Base-by-base conservation (phyloP, 1,140 invertebrate species). In the Ceratina japonica region DNA sequence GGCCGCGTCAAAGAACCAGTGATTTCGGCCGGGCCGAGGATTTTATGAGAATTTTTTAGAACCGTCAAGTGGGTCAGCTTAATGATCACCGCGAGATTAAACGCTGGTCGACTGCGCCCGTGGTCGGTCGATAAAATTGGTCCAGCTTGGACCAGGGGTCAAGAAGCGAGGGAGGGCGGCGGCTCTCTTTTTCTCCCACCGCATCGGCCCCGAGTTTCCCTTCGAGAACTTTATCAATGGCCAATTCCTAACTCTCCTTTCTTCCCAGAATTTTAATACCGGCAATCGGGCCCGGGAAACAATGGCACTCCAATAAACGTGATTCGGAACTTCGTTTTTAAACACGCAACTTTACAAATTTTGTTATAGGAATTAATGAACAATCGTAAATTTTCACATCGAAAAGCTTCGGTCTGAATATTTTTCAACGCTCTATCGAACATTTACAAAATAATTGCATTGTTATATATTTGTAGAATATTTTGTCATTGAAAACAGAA, bases 181-280 rank as follows among this genome's bases (percentile, higher is more conserved):
- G 20, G 51, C 54, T 65, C 63, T 75, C 54, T 27, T 74, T 61
- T 49, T 22, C 75, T 70, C 74, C 73, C 54, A 69, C 59, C 71
- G 44, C 54, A 79, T 78, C 75, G 31, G n/a, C 18, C 20, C 22
- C 20, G 73, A 75, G 73, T 63, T 80, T 52, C 59, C 79, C 52
- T 80, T 76, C 51, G 51, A 58, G 65, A 80, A 80, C 74, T 80
- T 80, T 80, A 80, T 76, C 74, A 80, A 80, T 80, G 73, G 79
- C 73, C 79, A 76, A 80, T 80, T 69, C 74, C 74, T 76, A 77
- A 80, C 79, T 80, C 73, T 62, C 79, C 64, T 49, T 76, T 68
- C 64, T 66, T 63, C 59, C 37, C 44, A 15, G 73, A 52, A 80
- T 80, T 76, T 80, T 63, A 80, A 80, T 80, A 76, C 74, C 56